A percentile compares a stretch with the other conserved stretches of the same genome.
Evolutionary conservation across 2,888 invertebrate genomes (phyloP).

Genomic region (Hypolimnas misippus): DNA sequence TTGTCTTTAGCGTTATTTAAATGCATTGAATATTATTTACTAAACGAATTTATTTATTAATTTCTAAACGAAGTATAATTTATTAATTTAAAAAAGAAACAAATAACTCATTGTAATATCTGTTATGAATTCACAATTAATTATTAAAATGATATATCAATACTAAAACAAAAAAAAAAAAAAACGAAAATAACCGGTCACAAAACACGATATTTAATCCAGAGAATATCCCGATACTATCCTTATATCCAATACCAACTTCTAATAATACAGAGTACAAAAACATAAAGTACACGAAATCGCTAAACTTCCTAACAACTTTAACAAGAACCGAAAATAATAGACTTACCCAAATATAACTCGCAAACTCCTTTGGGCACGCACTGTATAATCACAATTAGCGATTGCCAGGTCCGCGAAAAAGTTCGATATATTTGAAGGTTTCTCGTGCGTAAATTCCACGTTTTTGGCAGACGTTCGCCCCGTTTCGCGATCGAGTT

Average conservation of each 20-base stretch:
- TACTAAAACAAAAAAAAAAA: neutral
- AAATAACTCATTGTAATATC: too few species aligned
- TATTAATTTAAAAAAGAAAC: too few species aligned
- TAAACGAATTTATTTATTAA: too few species aligned
- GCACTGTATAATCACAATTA: slow-evolving; percentile 42
- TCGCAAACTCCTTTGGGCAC: slow-evolving; percentile 37
- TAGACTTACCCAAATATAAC: slow-evolving; percentile 41
- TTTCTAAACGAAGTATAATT: too few species aligned
- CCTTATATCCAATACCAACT: neutral
- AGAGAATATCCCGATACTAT: slow-evolving; percentile 1
- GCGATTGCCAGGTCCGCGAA: slow-evolving; percentile 32
- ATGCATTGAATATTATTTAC: too few species aligned
- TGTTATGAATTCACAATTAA: too few species aligned
- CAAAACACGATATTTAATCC: slow-evolving; percentile 3
- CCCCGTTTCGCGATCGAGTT: slow-evolving; percentile 40
- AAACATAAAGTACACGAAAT: slow-evolving; percentile 20
- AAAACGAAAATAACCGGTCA: too few species aligned
- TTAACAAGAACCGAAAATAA: slow-evolving; percentile 31
- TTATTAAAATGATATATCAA: neutral
- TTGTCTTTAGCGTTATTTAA: too few species aligned
- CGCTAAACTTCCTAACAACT: slow-evolving; percentile 24
- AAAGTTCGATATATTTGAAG: slow-evolving; percentile 34
- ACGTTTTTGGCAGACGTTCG: slow-evolving; percentile 41
- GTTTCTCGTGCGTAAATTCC: slow-evolving; percentile 34
- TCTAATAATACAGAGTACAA: slow-evolving; percentile 19